Evolutionary conservation across 2,113 vertebrate genomes (phyloP).

Genomic region (Galbula dea): DNA sequence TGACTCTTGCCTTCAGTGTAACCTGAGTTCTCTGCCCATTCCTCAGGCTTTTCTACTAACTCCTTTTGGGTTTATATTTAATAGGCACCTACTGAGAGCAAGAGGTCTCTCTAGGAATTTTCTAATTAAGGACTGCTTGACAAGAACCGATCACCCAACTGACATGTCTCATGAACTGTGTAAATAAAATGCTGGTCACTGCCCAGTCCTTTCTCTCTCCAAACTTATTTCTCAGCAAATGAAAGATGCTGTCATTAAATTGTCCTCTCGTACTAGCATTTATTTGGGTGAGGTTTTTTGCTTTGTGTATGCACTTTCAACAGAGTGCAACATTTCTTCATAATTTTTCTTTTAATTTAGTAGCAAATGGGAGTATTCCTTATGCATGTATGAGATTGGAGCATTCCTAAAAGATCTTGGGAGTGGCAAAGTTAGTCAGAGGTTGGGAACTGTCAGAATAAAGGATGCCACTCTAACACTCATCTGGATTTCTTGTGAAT

Average conservation of each 20-base stretch:
- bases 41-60: slow-evolving; percentile 21
- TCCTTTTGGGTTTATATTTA: slow-evolving; percentile 57
- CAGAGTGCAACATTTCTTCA: not conserved
- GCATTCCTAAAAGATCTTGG: not conserved
- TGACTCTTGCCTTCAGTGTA: slow-evolving; percentile 28
- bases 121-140: slow-evolving; percentile 76
- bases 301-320: slow-evolving; percentile 14
- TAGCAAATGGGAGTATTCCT: not conserved
- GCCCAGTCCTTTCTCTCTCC: slow-evolving; percentile 41
- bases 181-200: slow-evolving; percentile 66
- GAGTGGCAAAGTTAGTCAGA: not conserved
- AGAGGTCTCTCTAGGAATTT: slow-evolving; percentile 70
- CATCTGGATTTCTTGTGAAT: not conserved
- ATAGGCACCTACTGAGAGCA: slow-evolving; percentile 58
- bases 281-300: not conserved
- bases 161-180: slow-evolving; percentile 61
- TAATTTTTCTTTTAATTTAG: not conserved
- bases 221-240: slow-evolving; percentile 50
- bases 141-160: slow-evolving; percentile 50
- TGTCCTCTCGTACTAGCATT: not conserved
- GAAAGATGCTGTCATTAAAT: slow-evolving; percentile 60
- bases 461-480: not conserved
- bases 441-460: not conserved
- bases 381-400: not conserved
- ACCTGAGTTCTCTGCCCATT: slow-evolving; percentile 1